Evolutionary conservation across 1,140 invertebrate species (phyloP).

Genomic region (Batillaria attramentaria): DNA sequence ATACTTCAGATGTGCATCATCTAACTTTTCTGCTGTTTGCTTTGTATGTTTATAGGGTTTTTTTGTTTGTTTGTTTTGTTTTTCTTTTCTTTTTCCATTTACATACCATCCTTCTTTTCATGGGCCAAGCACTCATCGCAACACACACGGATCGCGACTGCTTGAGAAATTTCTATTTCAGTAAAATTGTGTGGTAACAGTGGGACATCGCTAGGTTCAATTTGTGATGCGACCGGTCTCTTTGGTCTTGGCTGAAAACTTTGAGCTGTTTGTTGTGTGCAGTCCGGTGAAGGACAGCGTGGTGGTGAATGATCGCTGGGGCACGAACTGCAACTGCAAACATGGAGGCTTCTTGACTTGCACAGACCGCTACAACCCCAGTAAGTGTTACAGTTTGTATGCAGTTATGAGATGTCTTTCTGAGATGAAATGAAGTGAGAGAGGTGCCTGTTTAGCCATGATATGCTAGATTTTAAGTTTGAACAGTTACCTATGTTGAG

Average conservation of each 20-base stretch:
- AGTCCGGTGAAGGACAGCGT: constrained; percentile 89
- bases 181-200: neutral
- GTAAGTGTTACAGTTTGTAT: no score
- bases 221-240: no score
- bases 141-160: neutral
- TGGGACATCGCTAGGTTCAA: neutral
- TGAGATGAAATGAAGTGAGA: no score
- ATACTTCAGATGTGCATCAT: neutral
- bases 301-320: constrained; percentile 92
- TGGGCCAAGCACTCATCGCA: neutral
- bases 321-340: constrained; percentile 81
- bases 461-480: no score
- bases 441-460: no score
- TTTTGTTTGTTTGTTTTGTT: neutral
- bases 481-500: constrained; percentile 89
- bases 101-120: neutral
- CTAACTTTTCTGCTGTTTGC: neutral
- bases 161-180: neutral
- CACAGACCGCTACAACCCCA: constrained; percentile 88
- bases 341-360: constrained; percentile 91
- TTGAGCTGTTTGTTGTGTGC: constrained; percentile 13
- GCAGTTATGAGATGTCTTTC: no score
- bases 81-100: neutral
- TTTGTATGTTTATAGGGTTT: neutral
- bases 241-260: no score